A percentile compares a stretch with the other conserved stretches of the same genome.
These are phyloP conservation scores for Thalassarche chlororhynchos DNA, from an alignment of 2,113 vertebrate genomes.

Conservation along the genomic window DNA sequence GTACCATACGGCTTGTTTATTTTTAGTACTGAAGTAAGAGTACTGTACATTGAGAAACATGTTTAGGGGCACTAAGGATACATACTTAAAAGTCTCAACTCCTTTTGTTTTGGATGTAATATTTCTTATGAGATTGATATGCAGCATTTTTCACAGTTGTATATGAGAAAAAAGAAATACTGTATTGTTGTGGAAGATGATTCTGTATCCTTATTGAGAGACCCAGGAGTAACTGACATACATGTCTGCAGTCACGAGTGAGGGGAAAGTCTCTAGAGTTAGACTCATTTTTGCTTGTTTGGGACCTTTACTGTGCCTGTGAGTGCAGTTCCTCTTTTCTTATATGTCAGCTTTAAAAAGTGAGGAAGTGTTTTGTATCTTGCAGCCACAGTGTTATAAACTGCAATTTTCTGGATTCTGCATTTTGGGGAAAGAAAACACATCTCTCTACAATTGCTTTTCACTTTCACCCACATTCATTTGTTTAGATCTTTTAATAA, in stretches of 20 bases:
- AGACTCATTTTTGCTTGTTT: neutral
- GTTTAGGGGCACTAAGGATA: neutral
- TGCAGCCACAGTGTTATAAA: neutral
- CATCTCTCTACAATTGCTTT: neutral
- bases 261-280: neutral
- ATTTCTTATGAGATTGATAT: neutral
- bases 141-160: neutral
- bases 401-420: neutral
- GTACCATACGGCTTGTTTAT: neutral
- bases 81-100: neutral
- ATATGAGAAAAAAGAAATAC: neutral
- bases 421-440: neutral
- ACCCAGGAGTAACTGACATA: neutral
- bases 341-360: neutral
- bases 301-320: neutral
- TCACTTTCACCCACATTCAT: neutral
- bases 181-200: neutral
- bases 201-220: neutral
- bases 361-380: neutral
- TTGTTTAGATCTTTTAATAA: neutral
- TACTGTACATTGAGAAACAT: neutral
- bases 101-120: neutral
- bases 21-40: neutral
- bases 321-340: neutral
- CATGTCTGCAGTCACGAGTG: fast-evolving